Evolutionary conservation across 2,888 invertebrate species (phyloP).

Genomic region (Thera britannica): DNA sequence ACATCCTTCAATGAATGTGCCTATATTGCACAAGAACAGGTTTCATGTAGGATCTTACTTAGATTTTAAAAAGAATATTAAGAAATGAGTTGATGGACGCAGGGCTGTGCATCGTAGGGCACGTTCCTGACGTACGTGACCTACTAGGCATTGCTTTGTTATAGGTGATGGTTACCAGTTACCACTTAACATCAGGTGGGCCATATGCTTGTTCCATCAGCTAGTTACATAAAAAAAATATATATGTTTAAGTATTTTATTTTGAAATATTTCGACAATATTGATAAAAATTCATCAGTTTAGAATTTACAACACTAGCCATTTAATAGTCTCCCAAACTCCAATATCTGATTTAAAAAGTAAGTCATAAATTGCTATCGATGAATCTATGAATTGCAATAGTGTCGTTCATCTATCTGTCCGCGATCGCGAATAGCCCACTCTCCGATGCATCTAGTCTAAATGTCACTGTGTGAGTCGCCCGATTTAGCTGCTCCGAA

Average conservation of each 20-base stretch:
- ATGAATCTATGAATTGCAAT: conserved; percentile 25
- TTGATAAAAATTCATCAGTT: conserved; percentile 4
- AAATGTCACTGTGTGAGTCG: conserved; percentile 83
- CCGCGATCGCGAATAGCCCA: conserved; percentile 41
- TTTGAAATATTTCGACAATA: neutral
- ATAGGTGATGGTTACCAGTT: no score
- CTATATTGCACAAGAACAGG: conserved; percentile 4
- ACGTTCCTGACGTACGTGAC: no score
- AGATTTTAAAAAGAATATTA: no score
- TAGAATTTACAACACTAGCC: conserved; percentile 10
- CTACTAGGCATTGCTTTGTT: no score
- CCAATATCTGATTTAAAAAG: neutral
- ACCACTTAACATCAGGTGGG: no score
- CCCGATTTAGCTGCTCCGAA: conserved; percentile 80
- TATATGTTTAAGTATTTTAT: neutral
- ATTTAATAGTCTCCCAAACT: conserved; percentile 10
- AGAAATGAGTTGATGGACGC: no score
- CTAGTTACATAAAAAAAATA: no score
- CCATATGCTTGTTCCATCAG: no score
- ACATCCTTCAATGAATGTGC: conserved; percentile 34
- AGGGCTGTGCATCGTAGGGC: no score
- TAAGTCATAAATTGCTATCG: neutral
- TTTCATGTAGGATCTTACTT: neutral
- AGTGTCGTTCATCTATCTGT: conserved; percentile 24
- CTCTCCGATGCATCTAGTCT: conserved; percentile 78